A percentile compares a stretch with the other conserved stretches of the same genome.
These are phyloP conservation scores for Tenebrosternarchus preto DNA, from an alignment of 2,113 vertebrate species.

Conservation along the genomic window DNA sequence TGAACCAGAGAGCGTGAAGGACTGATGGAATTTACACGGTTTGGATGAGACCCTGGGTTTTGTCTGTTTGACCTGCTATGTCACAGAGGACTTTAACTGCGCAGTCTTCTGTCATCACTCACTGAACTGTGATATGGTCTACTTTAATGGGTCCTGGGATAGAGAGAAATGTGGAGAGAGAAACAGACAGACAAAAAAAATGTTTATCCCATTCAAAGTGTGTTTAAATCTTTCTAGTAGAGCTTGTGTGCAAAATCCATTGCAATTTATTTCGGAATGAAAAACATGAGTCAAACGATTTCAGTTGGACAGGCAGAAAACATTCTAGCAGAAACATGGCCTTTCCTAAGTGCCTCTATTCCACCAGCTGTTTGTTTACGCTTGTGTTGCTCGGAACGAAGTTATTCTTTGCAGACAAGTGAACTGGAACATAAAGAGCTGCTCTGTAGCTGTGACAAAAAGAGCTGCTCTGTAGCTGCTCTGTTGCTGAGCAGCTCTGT, in stretches of 20 bases:
- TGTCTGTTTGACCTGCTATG: background rate
- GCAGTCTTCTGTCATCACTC: too few relatives aligned
- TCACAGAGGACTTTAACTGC: background rate
- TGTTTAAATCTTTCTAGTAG: background rate
- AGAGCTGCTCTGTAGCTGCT: constrained; percentile 37
- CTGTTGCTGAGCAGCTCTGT: constrained; percentile 26
- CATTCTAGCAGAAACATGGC: background rate
- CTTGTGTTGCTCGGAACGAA: background rate
- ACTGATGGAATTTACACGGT: background rate
- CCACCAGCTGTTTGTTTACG: constrained; percentile 8
- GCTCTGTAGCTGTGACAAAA: constrained; percentile 45
- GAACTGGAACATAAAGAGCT: constrained; percentile 41
- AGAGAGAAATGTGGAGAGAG: background rate
- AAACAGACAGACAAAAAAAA: background rate
- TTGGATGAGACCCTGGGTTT: background rate
- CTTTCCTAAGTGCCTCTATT: constrained; percentile 15
- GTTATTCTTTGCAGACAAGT: constrained; percentile 35
- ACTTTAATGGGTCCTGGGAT: background rate
- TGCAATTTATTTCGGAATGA: background rate
- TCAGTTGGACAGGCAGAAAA: background rate
- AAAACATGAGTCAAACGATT: background rate
- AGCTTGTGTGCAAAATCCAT: background rate
- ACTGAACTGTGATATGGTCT: too few relatives aligned
- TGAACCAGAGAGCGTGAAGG: background rate
- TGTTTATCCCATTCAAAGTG: background rate